Conservation (phyloP, 2,797 vertebrate species). For the Helarctos malayanus region DNA sequence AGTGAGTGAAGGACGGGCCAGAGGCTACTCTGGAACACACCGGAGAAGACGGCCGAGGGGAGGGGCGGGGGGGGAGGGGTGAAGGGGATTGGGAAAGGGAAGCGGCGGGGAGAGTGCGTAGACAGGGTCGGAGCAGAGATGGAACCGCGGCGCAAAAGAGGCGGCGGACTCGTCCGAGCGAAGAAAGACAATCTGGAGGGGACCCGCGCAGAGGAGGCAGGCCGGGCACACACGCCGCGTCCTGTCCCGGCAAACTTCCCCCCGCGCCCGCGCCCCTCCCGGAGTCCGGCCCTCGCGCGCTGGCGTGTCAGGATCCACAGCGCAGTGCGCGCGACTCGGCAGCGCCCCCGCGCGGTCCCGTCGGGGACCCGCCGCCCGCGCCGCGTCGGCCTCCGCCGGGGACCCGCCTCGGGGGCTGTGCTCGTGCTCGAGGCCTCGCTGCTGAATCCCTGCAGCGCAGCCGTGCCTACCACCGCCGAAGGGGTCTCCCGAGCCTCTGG, state of each 20-base stretch:
- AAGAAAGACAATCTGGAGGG: no score
- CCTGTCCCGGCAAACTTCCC: not conserved
- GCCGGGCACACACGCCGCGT: not conserved
- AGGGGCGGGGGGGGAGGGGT: rapidly evolving
- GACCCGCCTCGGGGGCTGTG: no score
- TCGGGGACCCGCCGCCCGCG: not conserved
- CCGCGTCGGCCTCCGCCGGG: no score
- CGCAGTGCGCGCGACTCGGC: not conserved
- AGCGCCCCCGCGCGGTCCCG: not conserved
- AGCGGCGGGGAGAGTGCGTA: no score
- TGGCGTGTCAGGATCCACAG: rapidly evolving
- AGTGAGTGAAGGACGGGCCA: not conserved
- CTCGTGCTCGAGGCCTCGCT: not conserved
- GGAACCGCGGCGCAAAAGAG: not conserved
- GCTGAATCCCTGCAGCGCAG: not conserved
- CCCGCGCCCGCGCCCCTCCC: no score
- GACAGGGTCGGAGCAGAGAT: rapidly evolving
- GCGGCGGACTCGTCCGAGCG: not conserved
- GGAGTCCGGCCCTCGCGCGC: no score
- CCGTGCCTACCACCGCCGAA: rapidly evolving
- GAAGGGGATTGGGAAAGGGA: rapidly evolving
- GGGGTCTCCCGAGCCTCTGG: no score
- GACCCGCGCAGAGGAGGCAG: not conserved
- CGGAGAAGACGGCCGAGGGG: not conserved
- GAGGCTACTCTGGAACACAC: not conserved